Conservation (phyloP, 2,888 invertebrate species). For the Mayetiola destructor region DNA sequence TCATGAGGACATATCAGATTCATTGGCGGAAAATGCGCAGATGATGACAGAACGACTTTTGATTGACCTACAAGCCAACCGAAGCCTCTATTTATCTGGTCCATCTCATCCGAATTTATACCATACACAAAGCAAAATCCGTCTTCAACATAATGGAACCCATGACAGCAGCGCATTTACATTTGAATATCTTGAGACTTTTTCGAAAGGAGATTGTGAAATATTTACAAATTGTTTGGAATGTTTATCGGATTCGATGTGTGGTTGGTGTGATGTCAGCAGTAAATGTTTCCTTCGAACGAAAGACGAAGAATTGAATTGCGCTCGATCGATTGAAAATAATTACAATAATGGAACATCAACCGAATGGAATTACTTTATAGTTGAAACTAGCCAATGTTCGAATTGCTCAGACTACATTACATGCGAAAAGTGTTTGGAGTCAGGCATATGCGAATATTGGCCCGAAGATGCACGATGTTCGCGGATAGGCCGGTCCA, state of each 20-base stretch:
- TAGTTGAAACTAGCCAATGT: slow-evolving; percentile 67
- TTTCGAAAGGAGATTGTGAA: slow-evolving; percentile 61
- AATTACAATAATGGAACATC: slow-evolving; percentile 21
- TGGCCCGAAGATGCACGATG: slow-evolving; percentile 80
- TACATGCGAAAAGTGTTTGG: slow-evolving; percentile 70
- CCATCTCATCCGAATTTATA: background rate
- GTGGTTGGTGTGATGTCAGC: slow-evolving; percentile 84
- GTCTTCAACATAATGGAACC: slow-evolving; percentile 58
- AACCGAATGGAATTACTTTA: slow-evolving; percentile 62
- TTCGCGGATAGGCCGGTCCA: slow-evolving; percentile 57
- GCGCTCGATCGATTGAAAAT: slow-evolving; percentile 32
- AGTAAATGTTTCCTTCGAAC: slow-evolving; percentile 52
- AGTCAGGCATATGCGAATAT: slow-evolving; percentile 77
- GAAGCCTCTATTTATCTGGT: slow-evolving; percentile 34
- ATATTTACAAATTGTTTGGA: slow-evolving; percentile 71
- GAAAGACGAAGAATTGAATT: slow-evolving; percentile 50
- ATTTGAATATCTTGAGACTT: slow-evolving; percentile 80
- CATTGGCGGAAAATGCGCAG: slow-evolving; percentile 29
- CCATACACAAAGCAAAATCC: slow-evolving; percentile 61
- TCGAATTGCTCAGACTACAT: slow-evolving; percentile 81
- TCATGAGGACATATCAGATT: background rate
- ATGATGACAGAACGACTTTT: slow-evolving; percentile 36
- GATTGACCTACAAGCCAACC: slow-evolving; percentile 52
- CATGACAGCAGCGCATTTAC: slow-evolving; percentile 71
- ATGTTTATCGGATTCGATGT: slow-evolving; percentile 74